Base-by-base conservation (phyloP, 2,888 invertebrate genomes). In the Pristionchus maxplancki region DNA sequence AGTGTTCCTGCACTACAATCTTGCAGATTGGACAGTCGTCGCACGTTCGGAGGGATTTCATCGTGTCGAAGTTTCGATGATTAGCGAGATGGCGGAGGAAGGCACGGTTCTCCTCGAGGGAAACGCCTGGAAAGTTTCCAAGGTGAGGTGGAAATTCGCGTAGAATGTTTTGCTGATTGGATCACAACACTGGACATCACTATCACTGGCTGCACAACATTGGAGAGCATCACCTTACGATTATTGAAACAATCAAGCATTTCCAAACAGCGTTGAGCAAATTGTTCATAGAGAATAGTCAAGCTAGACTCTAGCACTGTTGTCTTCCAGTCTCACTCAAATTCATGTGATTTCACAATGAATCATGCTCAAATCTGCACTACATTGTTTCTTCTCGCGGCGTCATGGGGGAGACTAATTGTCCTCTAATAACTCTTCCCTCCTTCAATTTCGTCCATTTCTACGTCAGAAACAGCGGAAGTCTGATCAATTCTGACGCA, bases 1-100 rank as follows among this genome's bases (percentile, higher is more conserved):
- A 87, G 50, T 87, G 86, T 37, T 87, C 50, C 34, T 53, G 17
- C 9, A 88, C 58, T 5, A 88, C 88, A 58, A 81, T 74, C 62
- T 34, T 53, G 48, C 88, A 88, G 44, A 88, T 88, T 20, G 88
- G 88, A n/a, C 88, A 88, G 28, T 88, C 88, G 28, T 88, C 88
- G 31, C 88, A 81, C 31, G 88, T 88, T 20, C 88, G 44, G 8
- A 88, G 48, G 20, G 88, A 88, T 28, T 81, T 74, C 78, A 88
- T 81, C 44, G 88, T 88, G 81, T 88, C 88, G 44, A 78, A 88
- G 58, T 81, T 88, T 17, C 81, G 78, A 40, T 88, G 88, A 28
- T 88, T 88, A 24, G 81, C 88, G 34, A 88, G 81, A 88, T 88
- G 88, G 28, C 88, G 88, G 24, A 88, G 88, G 20, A 88, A 88